Base-by-base conservation (phyloP, 2,888 invertebrate genomes). In the Sclerodermus sp. region DNA sequence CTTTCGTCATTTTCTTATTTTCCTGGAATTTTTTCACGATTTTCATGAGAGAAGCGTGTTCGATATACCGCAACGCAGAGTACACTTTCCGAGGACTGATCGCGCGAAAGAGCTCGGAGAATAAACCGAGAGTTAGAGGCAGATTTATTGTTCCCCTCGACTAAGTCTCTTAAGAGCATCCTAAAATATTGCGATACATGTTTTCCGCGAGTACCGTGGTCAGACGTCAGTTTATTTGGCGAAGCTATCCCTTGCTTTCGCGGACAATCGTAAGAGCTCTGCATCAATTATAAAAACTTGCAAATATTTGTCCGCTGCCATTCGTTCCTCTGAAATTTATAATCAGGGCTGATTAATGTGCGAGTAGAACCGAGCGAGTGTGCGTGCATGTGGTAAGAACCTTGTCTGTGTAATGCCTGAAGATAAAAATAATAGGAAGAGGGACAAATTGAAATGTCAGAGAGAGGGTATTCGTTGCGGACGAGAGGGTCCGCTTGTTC, bases 81-180 rank as follows among this genome's bases (percentile, higher is more conserved):
- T 30, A 30, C 10, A 30, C n/a, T n/a, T n/a, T 6, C 43, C 41
- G 47, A 50, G 53, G 48, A 56, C 36, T 42, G 56, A 34, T 51
- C 62, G 62, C 59, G 62, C 57, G 59, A 59, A 62, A 59, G 57
- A 51, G 59, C 55, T 62, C 57, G 59, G 37, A 57, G 57, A 59
- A 62, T 62, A 59, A 62, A 62, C 55, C 59, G 51, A 50, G 41
- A 41, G 62, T 57, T 62, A 53, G 53, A 49, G 45, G 45, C 45
- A 50, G 54, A 61, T 61, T 58, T 56, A 61, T 58, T 52, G 50
- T 50, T 58, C 53, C 45, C 49, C 43, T 44, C 50, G 41, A 51
- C 56, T 49, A 55, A 58, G 53, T 58, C 53, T 60, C 51, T 49
- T 56, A 58, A 58, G 53, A 61, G 53, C 51, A 50, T 51, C 47